Conservation (phyloP, 1,140 invertebrate species). For the Bilobella aurantiaca region DNA sequence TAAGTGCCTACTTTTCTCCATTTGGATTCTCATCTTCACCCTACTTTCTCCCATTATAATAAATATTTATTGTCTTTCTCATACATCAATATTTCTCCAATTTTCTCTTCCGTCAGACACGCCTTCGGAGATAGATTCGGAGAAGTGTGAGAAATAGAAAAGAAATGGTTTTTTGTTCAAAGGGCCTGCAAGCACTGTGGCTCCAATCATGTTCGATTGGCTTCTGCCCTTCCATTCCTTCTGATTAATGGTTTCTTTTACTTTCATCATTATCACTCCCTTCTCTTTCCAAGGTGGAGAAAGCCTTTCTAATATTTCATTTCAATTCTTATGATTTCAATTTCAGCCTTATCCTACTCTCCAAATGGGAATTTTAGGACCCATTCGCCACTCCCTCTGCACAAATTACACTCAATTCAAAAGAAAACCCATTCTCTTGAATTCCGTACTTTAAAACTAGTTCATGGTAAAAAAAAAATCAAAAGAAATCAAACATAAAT, state of each 20-base stretch:
- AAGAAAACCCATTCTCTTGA: too few relatives aligned
- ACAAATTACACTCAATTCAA: too few relatives aligned
- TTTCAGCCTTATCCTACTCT: not conserved
- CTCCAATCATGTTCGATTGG: not conserved
- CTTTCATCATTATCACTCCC: constrained; percentile 9
- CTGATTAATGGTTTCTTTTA: not conserved
- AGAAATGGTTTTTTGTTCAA: too few relatives aligned
- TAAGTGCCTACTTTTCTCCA: not conserved
- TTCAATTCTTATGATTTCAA: constrained; percentile 1
- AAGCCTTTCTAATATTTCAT: not conserved
- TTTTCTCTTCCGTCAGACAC: not conserved
- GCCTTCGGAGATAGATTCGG: too few relatives aligned
- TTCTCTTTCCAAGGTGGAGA: not conserved
- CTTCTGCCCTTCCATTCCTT: not conserved
- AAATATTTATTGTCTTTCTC: constrained; percentile 5
- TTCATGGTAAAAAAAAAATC: too few relatives aligned
- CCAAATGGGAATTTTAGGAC: not conserved
- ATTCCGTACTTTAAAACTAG: too few relatives aligned
- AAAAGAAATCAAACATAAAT: too few relatives aligned
- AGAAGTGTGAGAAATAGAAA: too few relatives aligned
- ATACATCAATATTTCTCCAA: not conserved
- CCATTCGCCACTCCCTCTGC: too few relatives aligned
- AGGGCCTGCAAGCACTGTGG: not conserved
- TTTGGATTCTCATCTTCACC: not conserved
- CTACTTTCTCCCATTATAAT: not conserved